These are phyloP conservation scores for Drepanosiphum platanoidis DNA, from an alignment of 2,888 invertebrate species.

Conservation along the genomic window DNA sequence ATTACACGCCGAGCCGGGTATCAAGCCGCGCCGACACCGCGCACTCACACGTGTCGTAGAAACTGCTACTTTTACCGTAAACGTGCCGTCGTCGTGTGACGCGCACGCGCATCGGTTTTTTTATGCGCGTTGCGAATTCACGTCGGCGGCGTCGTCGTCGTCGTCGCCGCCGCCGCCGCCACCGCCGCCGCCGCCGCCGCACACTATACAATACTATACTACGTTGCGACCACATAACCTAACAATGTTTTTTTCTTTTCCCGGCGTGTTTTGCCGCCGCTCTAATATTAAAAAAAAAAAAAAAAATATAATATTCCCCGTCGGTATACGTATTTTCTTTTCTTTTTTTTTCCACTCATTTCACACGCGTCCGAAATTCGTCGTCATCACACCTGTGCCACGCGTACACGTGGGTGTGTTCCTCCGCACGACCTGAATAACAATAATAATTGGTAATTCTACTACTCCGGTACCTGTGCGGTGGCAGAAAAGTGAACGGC, in stretches of 20 bases:
- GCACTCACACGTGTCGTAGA: neutral
- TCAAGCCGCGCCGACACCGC: neutral
- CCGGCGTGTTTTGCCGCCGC: too few relatives aligned
- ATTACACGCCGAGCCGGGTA: neutral
- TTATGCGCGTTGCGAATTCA: neutral
- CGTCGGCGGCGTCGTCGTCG: neutral
- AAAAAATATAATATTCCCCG: too few relatives aligned
- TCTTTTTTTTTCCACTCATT: too few relatives aligned
- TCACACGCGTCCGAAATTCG: too few relatives aligned
- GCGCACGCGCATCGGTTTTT: neutral
- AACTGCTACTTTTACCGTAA: neutral
- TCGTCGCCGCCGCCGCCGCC: neutral
- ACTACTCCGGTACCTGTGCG: too few relatives aligned
- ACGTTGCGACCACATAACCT: neutral
- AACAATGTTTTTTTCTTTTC: neutral
- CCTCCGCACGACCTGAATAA: too few relatives aligned
- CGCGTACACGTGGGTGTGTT: too few relatives aligned
- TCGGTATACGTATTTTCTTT: neutral
- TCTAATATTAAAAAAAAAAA: too few relatives aligned
- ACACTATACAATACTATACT: neutral
- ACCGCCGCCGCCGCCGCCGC: neutral
- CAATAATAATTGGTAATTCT: too few relatives aligned
- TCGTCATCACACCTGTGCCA: too few relatives aligned
- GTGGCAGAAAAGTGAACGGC: too few relatives aligned
- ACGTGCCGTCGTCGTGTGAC: constrained; percentile 13